Evolutionary conservation across 2,113 vertebrate species (phyloP), one percentile per base, ranked within the genome.

Genomic region (Microtus ochrogaster): DNA sequence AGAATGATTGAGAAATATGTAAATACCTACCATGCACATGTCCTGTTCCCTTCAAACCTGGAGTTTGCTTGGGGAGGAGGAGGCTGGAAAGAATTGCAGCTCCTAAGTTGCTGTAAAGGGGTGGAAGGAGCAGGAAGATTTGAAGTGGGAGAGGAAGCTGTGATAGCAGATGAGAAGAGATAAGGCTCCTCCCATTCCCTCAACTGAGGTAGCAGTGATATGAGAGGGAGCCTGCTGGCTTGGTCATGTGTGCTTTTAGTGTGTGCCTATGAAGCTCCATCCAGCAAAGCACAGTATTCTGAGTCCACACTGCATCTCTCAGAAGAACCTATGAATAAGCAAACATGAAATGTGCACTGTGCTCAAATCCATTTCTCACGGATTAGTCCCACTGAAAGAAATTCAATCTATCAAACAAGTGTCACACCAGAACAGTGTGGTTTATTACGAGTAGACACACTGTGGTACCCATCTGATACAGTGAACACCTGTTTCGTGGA

Each of bases 331-430:
- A 58, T 84, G 63, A n/a, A 70, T 58, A 88, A 72, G 79, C 63
- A 87, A 70, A 84, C 13, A 85, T 36, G 52, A 96, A 49, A 72
- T 90, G 41, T 70, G 61, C 13, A 13, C 55, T 65, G 19, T 49
- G n/a, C 44, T 90, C 47, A 88, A 24, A 78, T 76, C 7, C 0
- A 65, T 95, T 44, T 70, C 87, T 52, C 26, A 79, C 55, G 19
- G 73, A 68, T 72, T 92, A 63, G 44, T 78, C 65, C n/a, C 30
- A 9, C 0, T 41, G 90, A 94, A 94, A 74, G 26, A 83, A 76
- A 91, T 78, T 82, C 44, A 49, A 84, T 83, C 76, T 49, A 39
- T 2, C 65, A 78, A 94, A 33, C 30, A 63, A 94, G n/a, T 58
- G 26, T 55, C 52, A 11, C 7, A 61, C 39, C 33, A 36, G 52